Evolutionary conservation across 2,113 vertebrate genomes (phyloP).

Genomic region (Oenanthe melanoleuca): DNA sequence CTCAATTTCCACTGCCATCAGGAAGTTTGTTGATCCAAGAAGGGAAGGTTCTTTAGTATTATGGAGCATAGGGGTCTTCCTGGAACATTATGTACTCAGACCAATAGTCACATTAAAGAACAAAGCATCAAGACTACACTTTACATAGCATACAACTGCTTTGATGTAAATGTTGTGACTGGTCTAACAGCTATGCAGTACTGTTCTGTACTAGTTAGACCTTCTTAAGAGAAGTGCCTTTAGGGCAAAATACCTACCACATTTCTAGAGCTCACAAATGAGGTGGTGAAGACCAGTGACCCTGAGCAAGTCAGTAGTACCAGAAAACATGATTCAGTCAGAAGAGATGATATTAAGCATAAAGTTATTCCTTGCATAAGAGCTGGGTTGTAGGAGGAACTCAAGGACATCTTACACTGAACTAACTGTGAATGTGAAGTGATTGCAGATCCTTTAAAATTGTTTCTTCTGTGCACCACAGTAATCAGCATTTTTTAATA

Average conservation of each 20-base stretch:
- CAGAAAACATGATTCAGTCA: neutral
- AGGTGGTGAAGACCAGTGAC: neutral
- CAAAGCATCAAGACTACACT: neutral
- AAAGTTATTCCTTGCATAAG: neutral
- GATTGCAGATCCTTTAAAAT: neutral
- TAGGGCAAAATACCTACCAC: neutral
- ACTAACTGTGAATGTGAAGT: neutral
- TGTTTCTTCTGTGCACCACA: neutral
- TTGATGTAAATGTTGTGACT: neutral
- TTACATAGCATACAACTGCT: neutral
- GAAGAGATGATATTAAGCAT: neutral
- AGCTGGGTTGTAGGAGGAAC: neutral
- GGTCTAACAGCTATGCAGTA: neutral
- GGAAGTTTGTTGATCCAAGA: neutral
- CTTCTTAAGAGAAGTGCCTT: neutral
- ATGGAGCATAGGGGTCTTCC: neutral
- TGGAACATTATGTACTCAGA: neutral
- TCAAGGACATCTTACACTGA: neutral
- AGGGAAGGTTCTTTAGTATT: neutral
- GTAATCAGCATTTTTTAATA: neutral
- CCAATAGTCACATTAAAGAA: neutral
- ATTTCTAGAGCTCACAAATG: neutral
- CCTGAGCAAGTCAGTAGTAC: neutral
- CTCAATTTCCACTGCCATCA: neutral
- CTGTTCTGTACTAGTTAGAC: neutral